Evolutionary conservation across 2,113 vertebrate species (phyloP).

Genomic region (Tiliqua scincoides): DNA sequence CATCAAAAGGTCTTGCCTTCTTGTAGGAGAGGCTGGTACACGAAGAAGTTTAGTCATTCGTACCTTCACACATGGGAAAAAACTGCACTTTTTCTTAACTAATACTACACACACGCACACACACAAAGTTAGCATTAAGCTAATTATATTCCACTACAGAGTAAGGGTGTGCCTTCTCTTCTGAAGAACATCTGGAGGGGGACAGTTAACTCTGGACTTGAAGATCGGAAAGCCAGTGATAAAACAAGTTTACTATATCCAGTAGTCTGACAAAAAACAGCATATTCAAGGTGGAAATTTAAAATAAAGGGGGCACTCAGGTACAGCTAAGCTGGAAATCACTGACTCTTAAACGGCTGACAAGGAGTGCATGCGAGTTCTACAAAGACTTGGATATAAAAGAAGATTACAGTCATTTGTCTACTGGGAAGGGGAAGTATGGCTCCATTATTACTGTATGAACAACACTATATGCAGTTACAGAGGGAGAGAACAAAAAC

Average conservation of each 20-base stretch:
- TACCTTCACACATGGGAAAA: slow-evolving; percentile 58
- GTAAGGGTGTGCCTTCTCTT: slow-evolving; percentile 71
- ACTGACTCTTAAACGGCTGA: slow-evolving; percentile 66
- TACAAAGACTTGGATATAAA: slow-evolving; percentile 64
- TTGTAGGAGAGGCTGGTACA: slow-evolving; percentile 43
- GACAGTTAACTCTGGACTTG: slow-evolving; percentile 57
- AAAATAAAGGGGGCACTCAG: slow-evolving; percentile 41
- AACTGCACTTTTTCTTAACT: slow-evolving; percentile 65
- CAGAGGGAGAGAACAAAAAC: slow-evolving; percentile 67
- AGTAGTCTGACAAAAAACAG: slow-evolving; percentile 62
- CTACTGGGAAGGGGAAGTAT: slow-evolving; percentile 45
- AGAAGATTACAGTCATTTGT: slow-evolving; percentile 62
- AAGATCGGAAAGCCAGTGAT: slow-evolving; percentile 64
- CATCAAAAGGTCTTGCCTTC: slow-evolving; percentile 43
- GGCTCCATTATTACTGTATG: slow-evolving; percentile 61
- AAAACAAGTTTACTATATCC: slow-evolving; percentile 56
- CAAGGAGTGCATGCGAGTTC: slow-evolving; percentile 70
- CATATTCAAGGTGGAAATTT: slow-evolving; percentile 51
- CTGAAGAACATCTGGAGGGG: slow-evolving; percentile 67
- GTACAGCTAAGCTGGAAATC: slow-evolving; percentile 58
- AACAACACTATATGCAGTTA: slow-evolving; percentile 59
- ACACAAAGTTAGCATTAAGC: slow-evolving; percentile 74
- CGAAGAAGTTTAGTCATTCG: slow-evolving; percentile 54
- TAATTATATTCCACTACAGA: slow-evolving; percentile 66
- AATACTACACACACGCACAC: slow-evolving; percentile 71